phyloP scores from a whole-genome alignment of 2,797 vertebrate species.

The Alfaro cultratus region DNA sequence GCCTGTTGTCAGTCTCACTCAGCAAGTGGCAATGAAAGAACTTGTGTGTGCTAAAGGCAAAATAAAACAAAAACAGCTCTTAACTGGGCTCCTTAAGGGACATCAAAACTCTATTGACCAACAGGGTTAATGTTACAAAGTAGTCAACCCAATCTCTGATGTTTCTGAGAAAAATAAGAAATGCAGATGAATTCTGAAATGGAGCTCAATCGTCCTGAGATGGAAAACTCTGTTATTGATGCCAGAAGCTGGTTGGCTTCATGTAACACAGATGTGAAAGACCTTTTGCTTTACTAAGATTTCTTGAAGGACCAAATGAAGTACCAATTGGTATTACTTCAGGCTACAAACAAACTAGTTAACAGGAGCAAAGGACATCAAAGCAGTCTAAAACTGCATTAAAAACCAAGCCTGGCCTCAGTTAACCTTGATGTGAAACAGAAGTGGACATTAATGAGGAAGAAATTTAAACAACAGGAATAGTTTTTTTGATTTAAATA shows the following conservation, averaged over 20 bases:
- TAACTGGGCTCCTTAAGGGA: not conserved
- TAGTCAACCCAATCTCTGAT: too few species aligned
- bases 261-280: not conserved
- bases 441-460: not conserved
- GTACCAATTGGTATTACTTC: not conserved
- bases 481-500: not conserved
- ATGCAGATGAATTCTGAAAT: not conserved
- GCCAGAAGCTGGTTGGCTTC: not conserved
- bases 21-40: not conserved
- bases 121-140: too few species aligned
- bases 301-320: not conserved
- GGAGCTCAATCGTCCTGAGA: not conserved
- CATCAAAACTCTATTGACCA: too few species aligned
- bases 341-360: not conserved
- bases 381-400: too few species aligned
- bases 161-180: not conserved
- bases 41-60: not conserved
- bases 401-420: not conserved
- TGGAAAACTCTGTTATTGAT: not conserved
- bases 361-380: not conserved
- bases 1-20: not conserved
- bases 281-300: not conserved
- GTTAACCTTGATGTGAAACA: not conserved
- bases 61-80: not conserved
- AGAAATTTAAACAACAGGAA: not conserved